These are phyloP conservation scores for Phocides pigmalion DNA, from an alignment of 1,140 invertebrate species.

Conservation along the genomic window DNA sequence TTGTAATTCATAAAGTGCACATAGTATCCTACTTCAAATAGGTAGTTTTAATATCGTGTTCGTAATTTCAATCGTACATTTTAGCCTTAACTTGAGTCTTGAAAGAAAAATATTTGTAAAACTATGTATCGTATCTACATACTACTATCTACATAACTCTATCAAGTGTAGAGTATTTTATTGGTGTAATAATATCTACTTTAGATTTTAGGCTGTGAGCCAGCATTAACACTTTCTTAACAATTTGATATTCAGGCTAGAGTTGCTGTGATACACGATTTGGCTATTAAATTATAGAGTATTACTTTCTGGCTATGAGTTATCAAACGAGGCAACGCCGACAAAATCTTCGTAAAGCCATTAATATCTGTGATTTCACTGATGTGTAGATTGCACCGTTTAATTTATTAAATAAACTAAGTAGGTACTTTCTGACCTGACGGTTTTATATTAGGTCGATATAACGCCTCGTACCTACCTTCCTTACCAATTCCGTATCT, in stretches of 20 bases:
- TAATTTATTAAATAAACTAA: conserved; percentile 10
- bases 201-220: conserved; percentile 80
- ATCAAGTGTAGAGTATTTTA: conserved; percentile 60
- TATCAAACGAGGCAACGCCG: conserved; percentile 41
- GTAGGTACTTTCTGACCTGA: conserved; percentile 14
- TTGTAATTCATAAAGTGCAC: conserved; percentile 60
- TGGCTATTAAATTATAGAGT: conserved; percentile 72
- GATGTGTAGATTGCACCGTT: conserved; percentile 53
- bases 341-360: conserved; percentile 45
- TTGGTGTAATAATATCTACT: conserved; percentile 67
- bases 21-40: conserved; percentile 55
- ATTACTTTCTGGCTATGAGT: conserved; percentile 43
- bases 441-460: background rate
- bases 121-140: conserved; percentile 38
- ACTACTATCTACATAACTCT: conserved; percentile 54
- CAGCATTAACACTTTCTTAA: conserved; percentile 72
- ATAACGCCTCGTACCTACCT: conserved; percentile 1
- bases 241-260: conserved; percentile 80
- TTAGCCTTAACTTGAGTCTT: conserved; percentile 55
- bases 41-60: conserved; percentile 46
- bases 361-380: conserved; percentile 65
- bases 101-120: conserved; percentile 43
- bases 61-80: conserved; percentile 63
- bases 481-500: too few relatives aligned
- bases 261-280: conserved; percentile 82